Percentiles rank a stretch among this genome's conserved stretches.
These are phyloP conservation scores for Artemia franciscana DNA, from an alignment of 1,140 invertebrate genomes.

Conservation along the genomic window DNA sequence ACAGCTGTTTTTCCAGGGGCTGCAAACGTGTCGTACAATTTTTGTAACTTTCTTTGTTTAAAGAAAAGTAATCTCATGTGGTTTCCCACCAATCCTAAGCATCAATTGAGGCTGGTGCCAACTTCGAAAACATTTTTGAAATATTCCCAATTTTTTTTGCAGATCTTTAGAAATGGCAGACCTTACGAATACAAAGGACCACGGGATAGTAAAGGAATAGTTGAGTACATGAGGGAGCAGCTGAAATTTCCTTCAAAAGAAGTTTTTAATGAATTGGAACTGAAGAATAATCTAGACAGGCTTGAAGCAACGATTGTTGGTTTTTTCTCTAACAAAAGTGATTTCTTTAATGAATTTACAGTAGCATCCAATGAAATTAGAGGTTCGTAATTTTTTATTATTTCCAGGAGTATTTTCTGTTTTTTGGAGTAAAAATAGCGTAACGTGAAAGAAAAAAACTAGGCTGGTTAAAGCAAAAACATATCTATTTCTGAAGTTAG, in stretches of 20 bases:
- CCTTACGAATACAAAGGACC: conserved; percentile 26
- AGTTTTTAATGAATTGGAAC: conserved; percentile 18
- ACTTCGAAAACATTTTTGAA: not conserved
- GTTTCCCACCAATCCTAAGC: too few species aligned
- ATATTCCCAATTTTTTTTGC: conserved; percentile 5
- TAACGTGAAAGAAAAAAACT: too few species aligned
- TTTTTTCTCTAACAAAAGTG: conserved; percentile 26
- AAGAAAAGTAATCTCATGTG: too few species aligned
- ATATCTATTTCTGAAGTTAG: too few species aligned
- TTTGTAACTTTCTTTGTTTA: too few species aligned
- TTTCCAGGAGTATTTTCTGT: too few species aligned
- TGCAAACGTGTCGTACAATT: too few species aligned
- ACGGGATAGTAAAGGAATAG: conserved; percentile 23
- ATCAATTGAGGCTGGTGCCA: not conserved
- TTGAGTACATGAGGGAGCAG: conserved; percentile 28
- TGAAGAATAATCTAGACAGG: conserved; percentile 23
- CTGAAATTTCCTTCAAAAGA: conserved; percentile 25
- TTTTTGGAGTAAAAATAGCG: too few species aligned
- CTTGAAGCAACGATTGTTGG: conserved; percentile 29
- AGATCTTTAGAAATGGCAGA: conserved; percentile 25
- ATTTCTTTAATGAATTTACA: conserved; percentile 24
- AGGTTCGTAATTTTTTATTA: too few species aligned
- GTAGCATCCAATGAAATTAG: conserved; percentile 27
- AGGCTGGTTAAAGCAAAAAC: too few species aligned
- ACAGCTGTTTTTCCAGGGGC: too few species aligned